Evolutionary conservation across 2,797 vertebrate genomes (phyloP), one percentile per base, ranked within the genome.

Genomic region (Pipistrellus kuhlii): DNA sequence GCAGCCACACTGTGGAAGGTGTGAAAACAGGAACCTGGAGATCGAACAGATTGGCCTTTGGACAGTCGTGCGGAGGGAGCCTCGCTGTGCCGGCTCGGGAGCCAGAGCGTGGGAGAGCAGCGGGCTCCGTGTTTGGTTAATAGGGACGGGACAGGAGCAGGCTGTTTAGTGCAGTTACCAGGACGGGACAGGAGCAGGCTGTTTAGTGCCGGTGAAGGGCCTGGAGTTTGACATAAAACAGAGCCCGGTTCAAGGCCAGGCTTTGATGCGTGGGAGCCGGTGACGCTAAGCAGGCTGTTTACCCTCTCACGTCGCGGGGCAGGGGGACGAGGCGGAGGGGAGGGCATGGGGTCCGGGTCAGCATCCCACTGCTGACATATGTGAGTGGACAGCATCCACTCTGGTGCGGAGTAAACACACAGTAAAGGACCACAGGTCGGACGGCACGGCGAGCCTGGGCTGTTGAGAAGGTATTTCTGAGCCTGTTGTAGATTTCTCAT

Each of bases 1-100:
- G 44, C 57, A 85, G 66, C 35, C 23, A 53, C 88, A 59, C 64
- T 30, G 77, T 38, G 20, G 62, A 81, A 92, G 93, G 90, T 88
- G 75, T 73, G 87, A 95, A 96, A 95, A 93, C 90, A 77, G 0
- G 23, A 77, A 69, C 57, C 57, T 57, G 53, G 76, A 86, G 95
- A 95, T 81, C 4, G 69, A n/a, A 18, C 62, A 21, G 77, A 95
- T 96, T 64, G 53, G 71, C 73, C 46, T 66, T 72, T 69, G 6
- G 18, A 75, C 53, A 32, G 71, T 77, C 25, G 0, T 44, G 88
- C 6, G 35, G 69, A 48, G 53, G 73, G 18, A 62, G 10, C 18
- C 27, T 51, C 85, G 83, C 71, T 15, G 0, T 38, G 18, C 44
- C 21, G 3, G 51, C 12, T n/a, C 32, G 32, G 15, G 55, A 90